Evolutionary conservation across 2,888 invertebrate genomes (phyloP).

Genomic region (Erebia aethiops): DNA sequence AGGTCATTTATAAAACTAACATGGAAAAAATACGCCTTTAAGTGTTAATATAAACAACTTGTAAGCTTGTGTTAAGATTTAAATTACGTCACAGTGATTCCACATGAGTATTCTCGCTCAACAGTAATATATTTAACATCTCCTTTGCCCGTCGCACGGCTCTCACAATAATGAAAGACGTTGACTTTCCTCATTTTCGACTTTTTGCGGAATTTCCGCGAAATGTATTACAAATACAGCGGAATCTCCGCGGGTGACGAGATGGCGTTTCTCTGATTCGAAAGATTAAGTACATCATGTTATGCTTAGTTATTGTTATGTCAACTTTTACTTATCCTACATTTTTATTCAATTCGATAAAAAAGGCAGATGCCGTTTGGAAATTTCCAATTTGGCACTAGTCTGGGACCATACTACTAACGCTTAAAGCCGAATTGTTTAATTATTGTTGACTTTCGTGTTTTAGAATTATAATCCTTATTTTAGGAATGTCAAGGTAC

Average conservation of each 20-base stretch:
- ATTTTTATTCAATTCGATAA: background rate
- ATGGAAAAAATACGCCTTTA: too few relatives aligned
- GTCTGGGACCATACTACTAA: too few relatives aligned
- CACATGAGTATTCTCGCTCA: background rate
- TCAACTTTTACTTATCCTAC: background rate
- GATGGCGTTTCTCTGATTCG: background rate
- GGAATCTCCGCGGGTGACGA: slow-evolving; percentile 6
- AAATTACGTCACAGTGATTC: too few relatives aligned
- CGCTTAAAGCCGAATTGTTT: too few relatives aligned
- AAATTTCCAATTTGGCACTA: too few relatives aligned
- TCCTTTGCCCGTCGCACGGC: slow-evolving; percentile 27
- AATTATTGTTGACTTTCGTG: too few relatives aligned
- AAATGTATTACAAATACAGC: background rate
- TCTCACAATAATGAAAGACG: slow-evolving; percentile 38
- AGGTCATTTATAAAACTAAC: too few relatives aligned
- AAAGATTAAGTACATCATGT: slow-evolving; percentile 1
- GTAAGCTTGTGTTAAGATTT: too few relatives aligned
- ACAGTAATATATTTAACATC: slow-evolving; percentile 18
- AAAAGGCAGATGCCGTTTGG: too few relatives aligned
- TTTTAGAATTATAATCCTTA: too few relatives aligned
- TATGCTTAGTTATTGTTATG: background rate
- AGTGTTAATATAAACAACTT: too few relatives aligned
- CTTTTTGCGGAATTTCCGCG: slow-evolving; percentile 22
- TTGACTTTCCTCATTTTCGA: slow-evolving; percentile 28
- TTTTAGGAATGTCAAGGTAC: too few relatives aligned